Evolutionary conservation across 1,140 invertebrate genomes (phyloP), one percentile per base, ranked within the genome.

Genomic region (Drosophila rhopaloa): DNA sequence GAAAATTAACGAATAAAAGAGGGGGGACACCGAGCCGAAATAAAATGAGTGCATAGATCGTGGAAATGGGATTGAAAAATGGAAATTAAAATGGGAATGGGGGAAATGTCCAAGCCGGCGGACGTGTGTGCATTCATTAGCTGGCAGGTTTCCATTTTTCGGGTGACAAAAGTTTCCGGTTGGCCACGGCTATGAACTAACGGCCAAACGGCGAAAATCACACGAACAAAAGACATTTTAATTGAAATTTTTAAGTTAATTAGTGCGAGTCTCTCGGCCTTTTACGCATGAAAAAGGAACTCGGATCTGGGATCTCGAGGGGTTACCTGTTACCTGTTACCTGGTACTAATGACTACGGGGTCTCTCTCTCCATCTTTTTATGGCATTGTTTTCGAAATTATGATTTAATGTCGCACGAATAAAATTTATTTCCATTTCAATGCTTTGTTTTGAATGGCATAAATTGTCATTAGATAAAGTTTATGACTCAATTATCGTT

Each of bases 181-280:
- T 88, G 68, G 85, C 83, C 67, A 88, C 83, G 77, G 83, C 79
- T 74, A 76, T 79, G 72, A 80, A 88, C 79, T 83, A 83, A 88
- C 83, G 79, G 48, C 47, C 66, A 13, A 65, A 67, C 58, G 32
- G 59, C 43, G 37, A 79, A 88, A 88, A 88, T 88, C 84, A 88
- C 68, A 81, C 82, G 54, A 88, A 89, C 85, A 89, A 89, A 88
- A 90, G 84, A 78, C 80, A 81, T 88, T 88, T 88, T 88, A 88
- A 88, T 88, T 89, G 85, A 88, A 86, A 84, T 89, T 88, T 84
- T 88, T 75, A 89, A 89, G 83, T 88, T 88, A 88, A 88, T 88
- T 88, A 88, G 83, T 88, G 78, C 65, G 80, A 44, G 65, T 75
- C 62, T 56, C 56, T 61, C 43, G 40, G 44, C 57, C 81, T 50